A percentile compares a stretch with the other conserved stretches of the same genome.
These are phyloP conservation scores for Cherax destructor DNA, from an alignment of 1,140 invertebrate genomes.

Conservation along the genomic window DNA sequence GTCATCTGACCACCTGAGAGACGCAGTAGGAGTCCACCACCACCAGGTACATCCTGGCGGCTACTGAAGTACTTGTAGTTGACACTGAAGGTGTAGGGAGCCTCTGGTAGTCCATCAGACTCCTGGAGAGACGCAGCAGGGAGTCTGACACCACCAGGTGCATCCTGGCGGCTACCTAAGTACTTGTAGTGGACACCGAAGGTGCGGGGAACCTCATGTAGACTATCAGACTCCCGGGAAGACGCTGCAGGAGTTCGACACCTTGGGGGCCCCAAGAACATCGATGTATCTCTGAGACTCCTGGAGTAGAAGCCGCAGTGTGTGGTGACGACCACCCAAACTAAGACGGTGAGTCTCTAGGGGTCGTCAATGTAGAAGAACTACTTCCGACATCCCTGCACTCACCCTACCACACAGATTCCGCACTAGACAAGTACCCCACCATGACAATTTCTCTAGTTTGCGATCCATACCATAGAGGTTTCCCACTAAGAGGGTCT, in stretches of 20 bases:
- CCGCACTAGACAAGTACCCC: too few relatives aligned
- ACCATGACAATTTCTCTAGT: too few relatives aligned
- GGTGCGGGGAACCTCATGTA: background rate
- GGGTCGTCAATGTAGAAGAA: too few relatives aligned
- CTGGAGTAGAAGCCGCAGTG: background rate
- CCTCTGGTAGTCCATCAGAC: background rate
- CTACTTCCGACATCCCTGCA: too few relatives aligned
- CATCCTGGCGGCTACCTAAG: slow-evolving; percentile 15
- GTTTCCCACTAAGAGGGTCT: too few relatives aligned
- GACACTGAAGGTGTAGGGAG: slow-evolving; percentile 7
- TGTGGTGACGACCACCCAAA: background rate
- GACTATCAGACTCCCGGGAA: background rate
- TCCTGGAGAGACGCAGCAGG: background rate
- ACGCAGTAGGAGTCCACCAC: background rate
- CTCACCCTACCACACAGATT: too few relatives aligned
- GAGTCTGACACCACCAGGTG: background rate
- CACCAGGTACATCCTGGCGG: background rate
- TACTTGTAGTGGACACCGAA: background rate
- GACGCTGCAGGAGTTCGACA: background rate
- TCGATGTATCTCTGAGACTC: background rate
- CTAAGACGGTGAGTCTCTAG: too few relatives aligned
- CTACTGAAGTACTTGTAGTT: background rate
- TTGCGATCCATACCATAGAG: too few relatives aligned
- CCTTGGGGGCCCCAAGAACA: background rate
- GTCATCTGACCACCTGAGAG: background rate